Evolutionary conservation across 2,888 invertebrate species (phyloP).

Genomic region (Cheilosia variabilis): DNA sequence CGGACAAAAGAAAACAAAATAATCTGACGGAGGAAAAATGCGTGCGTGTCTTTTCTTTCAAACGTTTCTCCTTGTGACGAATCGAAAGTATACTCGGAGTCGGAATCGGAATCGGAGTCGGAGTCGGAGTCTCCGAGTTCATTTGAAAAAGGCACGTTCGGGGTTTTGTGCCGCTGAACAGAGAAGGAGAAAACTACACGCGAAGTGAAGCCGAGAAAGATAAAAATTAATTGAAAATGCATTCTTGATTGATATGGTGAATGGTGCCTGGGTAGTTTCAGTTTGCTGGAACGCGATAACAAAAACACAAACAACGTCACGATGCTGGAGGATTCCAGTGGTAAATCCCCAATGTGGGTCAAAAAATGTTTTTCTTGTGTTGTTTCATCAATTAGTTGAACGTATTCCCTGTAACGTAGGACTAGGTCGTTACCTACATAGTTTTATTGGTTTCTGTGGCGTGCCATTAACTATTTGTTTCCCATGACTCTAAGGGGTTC

Average conservation of each 20-base stretch:
- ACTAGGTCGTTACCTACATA: no score
- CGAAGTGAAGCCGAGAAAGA: slow-evolving; percentile 6
- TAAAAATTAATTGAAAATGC: slow-evolving; percentile 60
- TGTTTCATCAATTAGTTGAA: no score
- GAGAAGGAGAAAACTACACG: slow-evolving; percentile 28
- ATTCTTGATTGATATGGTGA: slow-evolving; percentile 59
- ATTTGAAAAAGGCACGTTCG: slow-evolving; percentile 61
- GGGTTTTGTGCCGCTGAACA: slow-evolving; percentile 39
- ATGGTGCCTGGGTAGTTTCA: slow-evolving; percentile 22
- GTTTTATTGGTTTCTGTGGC: no score
- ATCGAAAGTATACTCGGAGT: slow-evolving; percentile 2
- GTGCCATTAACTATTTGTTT: no score
- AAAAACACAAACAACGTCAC: not conserved
- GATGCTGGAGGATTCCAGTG: not conserved
- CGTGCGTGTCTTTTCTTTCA: not conserved
- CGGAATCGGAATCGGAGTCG: not conserved
- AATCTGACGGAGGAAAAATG: slow-evolving; percentile 3
- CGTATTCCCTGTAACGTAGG: no score
- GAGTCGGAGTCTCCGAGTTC: not conserved
- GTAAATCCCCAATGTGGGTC: slow-evolving; percentile 19
- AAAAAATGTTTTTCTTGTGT: not conserved
- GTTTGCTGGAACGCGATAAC: not conserved
- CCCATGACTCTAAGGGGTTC: no score
- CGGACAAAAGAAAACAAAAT: slow-evolving; percentile 20
- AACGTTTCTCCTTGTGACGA: slow-evolving; percentile 14